Base-by-base conservation (phyloP, 1,140 invertebrate species). In the Helicoverpa zea region DNA sequence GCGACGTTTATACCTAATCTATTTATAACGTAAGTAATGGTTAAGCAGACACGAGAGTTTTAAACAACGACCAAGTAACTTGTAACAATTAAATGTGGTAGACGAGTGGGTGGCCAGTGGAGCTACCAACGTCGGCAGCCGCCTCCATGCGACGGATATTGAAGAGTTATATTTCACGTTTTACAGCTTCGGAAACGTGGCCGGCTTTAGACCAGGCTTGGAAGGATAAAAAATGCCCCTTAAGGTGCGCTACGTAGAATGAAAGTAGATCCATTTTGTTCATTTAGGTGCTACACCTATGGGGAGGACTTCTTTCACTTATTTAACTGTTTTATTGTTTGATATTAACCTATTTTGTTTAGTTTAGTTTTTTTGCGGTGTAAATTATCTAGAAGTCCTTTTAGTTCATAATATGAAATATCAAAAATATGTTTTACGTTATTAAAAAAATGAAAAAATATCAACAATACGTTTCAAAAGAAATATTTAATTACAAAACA, bases 101-200 rank as follows among this genome's bases (percentile, higher is more conserved):
- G 51, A 35, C 70, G 58, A 51, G 73, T 49, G 51, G 51, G 23
- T 58, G 51, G 29, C n/a, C 30, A 61, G 58, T 29, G 18, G 52
- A 29, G 47, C 68, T 61, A 76, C 63, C 73, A 56, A 43, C 35
- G 10, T n/a, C 16, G 23, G 29, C 14, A 56, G 63, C 43, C 29
- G 58, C 75, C 58, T 5, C 35, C 64, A 49, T n/a, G 13, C 58
- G 73, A 56, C 81, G 78, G 83, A 81, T 78, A 83, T 83, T 78
- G 51, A 54, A 49, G 56, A 72, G 68, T 61, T n/a, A 83, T 80
- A 78, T 78, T 78, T 83, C 82, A 83, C 82, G 66, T 80, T 80
- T 83, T 80, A 83, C 54, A 80, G 81, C 73, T 29, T 35, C 58
- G 56, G 43, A 51, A 29, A 58, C 52, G n/a, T 11, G 54, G 12